Percentiles rank a stretch among this genome's conserved stretches.
phyloP scores from a whole-genome alignment of 2,113 vertebrate genomes.

The Chamaea fasciata region DNA sequence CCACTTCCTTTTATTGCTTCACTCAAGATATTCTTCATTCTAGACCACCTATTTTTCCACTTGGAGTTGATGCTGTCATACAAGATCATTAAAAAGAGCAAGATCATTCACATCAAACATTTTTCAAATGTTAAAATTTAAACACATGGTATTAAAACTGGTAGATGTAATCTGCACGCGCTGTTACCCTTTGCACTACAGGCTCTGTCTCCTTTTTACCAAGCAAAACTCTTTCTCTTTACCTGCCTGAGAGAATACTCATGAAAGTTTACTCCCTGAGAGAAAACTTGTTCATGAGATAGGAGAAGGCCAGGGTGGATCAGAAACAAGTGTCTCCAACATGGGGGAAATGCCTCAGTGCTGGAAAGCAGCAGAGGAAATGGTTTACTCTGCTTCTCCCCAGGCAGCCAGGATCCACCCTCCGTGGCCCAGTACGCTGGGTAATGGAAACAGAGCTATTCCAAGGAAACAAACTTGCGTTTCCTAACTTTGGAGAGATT shows the following conservation, averaged over 20 bases:
- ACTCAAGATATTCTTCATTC: neutral
- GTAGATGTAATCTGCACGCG: neutral
- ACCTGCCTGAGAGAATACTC: neutral
- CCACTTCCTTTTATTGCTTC: neutral
- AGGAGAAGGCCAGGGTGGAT: neutral
- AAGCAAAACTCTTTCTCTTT: neutral
- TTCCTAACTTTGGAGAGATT: neutral
- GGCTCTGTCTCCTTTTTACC: neutral
- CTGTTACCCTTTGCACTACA: neutral
- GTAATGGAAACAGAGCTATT: neutral
- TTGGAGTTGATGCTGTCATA: neutral
- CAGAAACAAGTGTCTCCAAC: neutral
- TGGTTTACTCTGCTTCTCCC: neutral
- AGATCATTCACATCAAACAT: neutral
- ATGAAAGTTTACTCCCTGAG: neutral
- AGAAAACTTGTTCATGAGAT: fast-evolving
- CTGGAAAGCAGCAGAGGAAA: neutral
- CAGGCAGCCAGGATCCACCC: neutral
- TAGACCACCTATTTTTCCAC: neutral
- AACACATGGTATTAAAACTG: neutral
- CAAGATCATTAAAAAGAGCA: neutral
- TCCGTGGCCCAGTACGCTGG: fast-evolving
- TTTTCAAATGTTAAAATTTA: neutral
- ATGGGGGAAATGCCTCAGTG: neutral
- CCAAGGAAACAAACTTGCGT: neutral